Conservation (phyloP, 2,888 invertebrate genomes). For the Adelphocoris suturalis region DNA sequence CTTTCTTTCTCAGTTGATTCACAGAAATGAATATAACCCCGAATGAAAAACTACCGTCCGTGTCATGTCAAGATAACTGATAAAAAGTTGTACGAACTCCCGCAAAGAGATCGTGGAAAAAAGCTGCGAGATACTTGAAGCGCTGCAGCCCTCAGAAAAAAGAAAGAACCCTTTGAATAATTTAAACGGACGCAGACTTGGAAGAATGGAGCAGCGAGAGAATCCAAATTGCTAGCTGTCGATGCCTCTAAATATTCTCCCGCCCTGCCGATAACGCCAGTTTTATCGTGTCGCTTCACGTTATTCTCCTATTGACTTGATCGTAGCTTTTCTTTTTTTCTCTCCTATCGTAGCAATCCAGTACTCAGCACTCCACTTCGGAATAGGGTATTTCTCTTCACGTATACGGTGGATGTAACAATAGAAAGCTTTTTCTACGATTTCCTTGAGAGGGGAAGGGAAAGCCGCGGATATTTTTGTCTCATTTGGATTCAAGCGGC, state of each 20-base stretch:
- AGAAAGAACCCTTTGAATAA: background rate
- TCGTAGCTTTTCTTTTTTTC: background rate
- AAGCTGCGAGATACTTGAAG: background rate
- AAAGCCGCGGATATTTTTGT: background rate
- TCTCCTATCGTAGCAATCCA: background rate
- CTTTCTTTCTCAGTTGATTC: background rate
- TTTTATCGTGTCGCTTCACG: conserved; percentile 10
- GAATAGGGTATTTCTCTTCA: background rate
- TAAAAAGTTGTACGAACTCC: background rate
- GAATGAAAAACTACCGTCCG: background rate
- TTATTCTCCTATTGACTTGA: background rate
- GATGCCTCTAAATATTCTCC: background rate
- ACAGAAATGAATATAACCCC: background rate
- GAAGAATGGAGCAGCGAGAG: background rate
- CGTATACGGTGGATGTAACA: background rate
- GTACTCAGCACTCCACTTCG: background rate
- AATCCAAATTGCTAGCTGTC: conserved; percentile 20
- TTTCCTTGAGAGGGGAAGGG: background rate
- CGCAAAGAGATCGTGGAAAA: background rate
- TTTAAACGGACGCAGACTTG: background rate
- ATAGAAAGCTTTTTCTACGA: conserved; percentile 16
- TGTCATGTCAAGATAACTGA: background rate
- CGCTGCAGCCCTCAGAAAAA: background rate
- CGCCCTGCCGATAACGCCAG: conserved; percentile 12
- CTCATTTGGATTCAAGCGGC: background rate